phyloP scores from a whole-genome alignment of 2,888 invertebrate species.

The Tipula lateralis region DNA sequence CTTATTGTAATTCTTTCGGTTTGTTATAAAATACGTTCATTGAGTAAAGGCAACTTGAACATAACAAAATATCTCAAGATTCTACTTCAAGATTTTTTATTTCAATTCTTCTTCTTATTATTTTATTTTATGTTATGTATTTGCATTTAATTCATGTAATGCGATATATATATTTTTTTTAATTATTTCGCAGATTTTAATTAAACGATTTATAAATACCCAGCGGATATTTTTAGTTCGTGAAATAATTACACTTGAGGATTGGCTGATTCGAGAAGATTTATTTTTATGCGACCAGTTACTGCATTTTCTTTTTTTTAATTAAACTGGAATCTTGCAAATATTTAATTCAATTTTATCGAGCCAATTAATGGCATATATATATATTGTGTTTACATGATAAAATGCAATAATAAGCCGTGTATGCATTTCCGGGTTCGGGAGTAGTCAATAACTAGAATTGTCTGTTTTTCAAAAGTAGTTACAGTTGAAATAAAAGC shows the following conservation, averaged over 20 bases:
- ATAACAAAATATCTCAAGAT: not conserved
- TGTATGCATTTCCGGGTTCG: too few relatives aligned
- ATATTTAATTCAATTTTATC: too few relatives aligned
- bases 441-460: too few relatives aligned
- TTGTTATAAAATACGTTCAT: not conserved
- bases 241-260: not conserved
- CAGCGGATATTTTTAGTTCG: not conserved
- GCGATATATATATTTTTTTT: not conserved
- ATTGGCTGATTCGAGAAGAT: not conserved
- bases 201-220: conserved; percentile 11
- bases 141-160: conserved; percentile 9
- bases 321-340: too few relatives aligned
- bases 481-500: too few relatives aligned
- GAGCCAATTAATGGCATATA: too few relatives aligned
- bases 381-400: too few relatives aligned
- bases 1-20: not conserved
- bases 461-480: too few relatives aligned
- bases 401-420: too few relatives aligned
- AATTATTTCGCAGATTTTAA: not conserved
- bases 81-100: not conserved
- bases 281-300: not conserved
- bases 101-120: not conserved
- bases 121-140: not conserved
- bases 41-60: not conserved
- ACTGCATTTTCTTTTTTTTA: too few relatives aligned